A percentile compares a stretch with the other conserved stretches of the same genome.
Conservation (phyloP, 2,113 vertebrate genomes). For the rat (Rattus norvegicus) region GRCr8 NC_086021.1:151906001-151906500, state of each 20-base stretch:
- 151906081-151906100: neutral
- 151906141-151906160: neutral
- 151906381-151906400: neutral
- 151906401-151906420: neutral
- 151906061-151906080: constrained; percentile 42
- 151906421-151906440: neutral
- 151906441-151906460: neutral
- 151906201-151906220: neutral
- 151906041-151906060: constrained; percentile 2
- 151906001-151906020: neutral
- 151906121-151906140: neutral
- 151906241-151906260: neutral
- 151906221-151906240: neutral
- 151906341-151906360: neutral
- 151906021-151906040: neutral
- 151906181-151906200: neutral
- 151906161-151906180: neutral
- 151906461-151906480: neutral
- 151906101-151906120: neutral
- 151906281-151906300: neutral
- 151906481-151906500: neutral
- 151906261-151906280: neutral
- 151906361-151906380: neutral
- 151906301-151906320: neutral
- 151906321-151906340: too few species aligned